Percentiles rank a stretch among this genome's conserved stretches.
phyloP scores from a whole-genome alignment of 2,113 vertebrate genomes.

The Rana temporaria region DNA sequence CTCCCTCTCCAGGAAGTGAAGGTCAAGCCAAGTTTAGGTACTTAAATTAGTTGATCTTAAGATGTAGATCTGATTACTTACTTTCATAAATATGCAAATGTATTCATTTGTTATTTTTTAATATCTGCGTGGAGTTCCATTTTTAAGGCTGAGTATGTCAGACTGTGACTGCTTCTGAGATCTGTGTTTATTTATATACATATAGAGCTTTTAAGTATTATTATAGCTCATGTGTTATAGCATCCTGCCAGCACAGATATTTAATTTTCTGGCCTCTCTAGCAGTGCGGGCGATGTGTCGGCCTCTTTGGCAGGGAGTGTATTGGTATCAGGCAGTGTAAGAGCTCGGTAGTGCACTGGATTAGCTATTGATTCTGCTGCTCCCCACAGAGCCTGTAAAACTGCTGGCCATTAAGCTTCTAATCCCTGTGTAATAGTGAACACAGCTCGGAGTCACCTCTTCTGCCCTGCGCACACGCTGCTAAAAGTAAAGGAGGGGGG shows the following conservation, averaged over 20 bases:
- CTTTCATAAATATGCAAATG: too few relatives aligned
- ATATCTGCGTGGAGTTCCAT: too few relatives aligned
- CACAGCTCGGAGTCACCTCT: constrained; percentile 28
- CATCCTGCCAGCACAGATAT: constrained; percentile 24
- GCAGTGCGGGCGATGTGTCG: neutral
- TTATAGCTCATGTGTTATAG: constrained; percentile 1
- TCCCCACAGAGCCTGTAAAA: constrained; percentile 52
- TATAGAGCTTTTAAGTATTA: neutral
- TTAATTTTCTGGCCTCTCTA: constrained; percentile 10
- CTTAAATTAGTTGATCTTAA: too few relatives aligned
- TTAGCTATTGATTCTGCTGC: constrained; percentile 55
- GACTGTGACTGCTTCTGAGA: neutral
- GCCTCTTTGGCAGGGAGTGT: constrained; percentile 6
- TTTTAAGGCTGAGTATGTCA: too few relatives aligned
- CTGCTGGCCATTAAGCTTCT: constrained; percentile 45
- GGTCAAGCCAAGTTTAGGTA: too few relatives aligned
- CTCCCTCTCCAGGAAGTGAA: too few relatives aligned
- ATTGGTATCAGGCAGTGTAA: constrained; percentile 33
- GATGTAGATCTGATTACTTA: too few relatives aligned
- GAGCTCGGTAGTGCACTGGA: constrained; percentile 52
- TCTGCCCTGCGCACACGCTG: constrained; percentile 21
- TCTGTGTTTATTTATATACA: too few relatives aligned
- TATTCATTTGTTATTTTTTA: too few relatives aligned
- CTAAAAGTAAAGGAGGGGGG: neutral
- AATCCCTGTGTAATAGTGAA: constrained; percentile 54